Percentiles rank a stretch among this genome's conserved stretches.
phyloP scores from a whole-genome alignment of 2,888 invertebrate genomes.

The Chrysolina haemoptera region DNA sequence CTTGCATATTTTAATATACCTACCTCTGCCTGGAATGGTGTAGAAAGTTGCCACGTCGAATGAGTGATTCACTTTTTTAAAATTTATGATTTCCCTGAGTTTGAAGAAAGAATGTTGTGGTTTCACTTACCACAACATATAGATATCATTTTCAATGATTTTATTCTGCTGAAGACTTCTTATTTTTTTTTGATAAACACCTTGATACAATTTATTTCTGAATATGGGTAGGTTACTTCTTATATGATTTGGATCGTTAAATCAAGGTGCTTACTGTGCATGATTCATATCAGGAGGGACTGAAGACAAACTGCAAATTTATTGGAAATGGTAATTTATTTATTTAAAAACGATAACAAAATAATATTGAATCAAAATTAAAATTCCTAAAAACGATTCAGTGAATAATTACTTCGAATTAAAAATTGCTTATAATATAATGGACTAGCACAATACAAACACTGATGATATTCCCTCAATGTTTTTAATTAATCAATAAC shows the following conservation, averaged over 20 bases:
- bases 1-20: too few relatives aligned
- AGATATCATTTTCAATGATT: too few relatives aligned
- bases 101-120: too few relatives aligned
- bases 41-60: too few relatives aligned
- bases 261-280: not conserved
- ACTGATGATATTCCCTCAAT: conserved; percentile 56
- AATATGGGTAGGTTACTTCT: too few relatives aligned
- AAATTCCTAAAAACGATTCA: conserved; percentile 41
- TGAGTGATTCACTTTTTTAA: too few relatives aligned
- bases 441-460: conserved; percentile 66
- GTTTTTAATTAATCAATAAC: not conserved
- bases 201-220: too few relatives aligned
- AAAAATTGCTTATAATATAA: conserved; percentile 53
- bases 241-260: not conserved
- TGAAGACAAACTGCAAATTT: conserved; percentile 34
- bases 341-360: conserved; percentile 59
- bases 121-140: too few relatives aligned
- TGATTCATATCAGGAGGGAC: not conserved
- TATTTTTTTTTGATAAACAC: too few relatives aligned
- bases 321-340: conserved; percentile 44
- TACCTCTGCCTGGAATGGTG: too few relatives aligned
- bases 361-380: conserved; percentile 50
- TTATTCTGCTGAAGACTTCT: too few relatives aligned
- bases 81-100: too few relatives aligned
- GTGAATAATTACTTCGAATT: conserved; percentile 51